Evolutionary conservation across 2,888 invertebrate species (phyloP), one percentile per base, ranked within the genome.

Genomic region (Gisinianus flammeolus): DNA sequence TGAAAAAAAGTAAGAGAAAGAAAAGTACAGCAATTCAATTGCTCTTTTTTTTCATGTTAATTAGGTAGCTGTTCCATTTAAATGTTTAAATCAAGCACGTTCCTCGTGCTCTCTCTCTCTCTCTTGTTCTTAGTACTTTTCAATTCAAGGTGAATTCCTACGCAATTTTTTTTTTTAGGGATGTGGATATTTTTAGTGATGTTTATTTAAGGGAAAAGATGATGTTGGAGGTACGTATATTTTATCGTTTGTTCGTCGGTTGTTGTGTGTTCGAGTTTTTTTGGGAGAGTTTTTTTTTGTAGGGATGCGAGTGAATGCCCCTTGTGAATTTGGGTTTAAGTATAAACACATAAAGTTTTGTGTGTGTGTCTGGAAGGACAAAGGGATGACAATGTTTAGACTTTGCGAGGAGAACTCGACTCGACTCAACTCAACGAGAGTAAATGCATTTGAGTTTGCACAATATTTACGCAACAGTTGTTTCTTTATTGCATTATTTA

Each of bases 401-500:
- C 19, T 44, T 19, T 44, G 2, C 44, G 58, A 24, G 24, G 22
- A 24, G n/a, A 26, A 24, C 5, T 10, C 22, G 62, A 62, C 24
- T 62, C 24, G 24, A 62, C 5, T 19, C 19, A 26, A 62, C 8
- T 19, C 26, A 8, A 22, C 24, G 3, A 28, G 31, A 74, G 44
- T 28, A 74, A 74, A 74, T 74, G 73, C 73, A 64, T 78, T 78
- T 78, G 62, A 70, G 70, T 74, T 74, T 74, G 73, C 62, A 74
- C 73, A 71, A 76, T 76, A 76, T 79, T 79, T 76, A 76, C 76
- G 79, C 79, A 79, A 79, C 79, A 79, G 79, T 79, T 79, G 79
- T 76, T 76, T 76, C 76, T 79, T 76, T 79, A 79, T 79, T 79
- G 79, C 76, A 79, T 79, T 79, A 79, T 79, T 79, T 79, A 79